Evolutionary conservation across 1,140 invertebrate species (phyloP).

Genomic region (Stratiolaelaps scimitus): DNA sequence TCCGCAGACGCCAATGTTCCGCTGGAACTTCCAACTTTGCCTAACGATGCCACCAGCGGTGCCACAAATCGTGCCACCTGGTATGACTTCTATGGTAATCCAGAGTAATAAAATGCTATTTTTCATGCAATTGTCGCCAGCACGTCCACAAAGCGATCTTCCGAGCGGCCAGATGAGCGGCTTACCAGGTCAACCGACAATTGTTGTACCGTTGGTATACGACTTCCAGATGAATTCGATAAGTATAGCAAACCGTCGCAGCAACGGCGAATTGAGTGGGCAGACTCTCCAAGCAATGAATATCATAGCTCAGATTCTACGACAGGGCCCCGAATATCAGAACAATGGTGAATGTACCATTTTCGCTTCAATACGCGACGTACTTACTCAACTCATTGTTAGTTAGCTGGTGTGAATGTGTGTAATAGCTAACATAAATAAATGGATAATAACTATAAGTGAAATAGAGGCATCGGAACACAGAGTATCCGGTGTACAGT

Average conservation of each 20-base stretch:
- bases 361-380: background rate
- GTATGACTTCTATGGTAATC: conserved; percentile 66
- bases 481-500: too few species aligned
- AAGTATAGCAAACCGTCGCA: background rate
- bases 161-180: background rate
- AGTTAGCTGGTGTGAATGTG: background rate
- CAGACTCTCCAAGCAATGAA: conserved; percentile 15
- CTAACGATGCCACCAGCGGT: conserved; percentile 74
- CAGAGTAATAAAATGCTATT: conserved; percentile 73
- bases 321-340: background rate
- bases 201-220: conserved; percentile 12
- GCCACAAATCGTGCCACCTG: conserved; percentile 64
- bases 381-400: background rate
- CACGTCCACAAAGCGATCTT: background rate
- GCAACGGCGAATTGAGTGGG: background rate
- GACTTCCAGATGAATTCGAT: conserved; percentile 4
- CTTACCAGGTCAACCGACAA: background rate
- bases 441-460: too few species aligned
- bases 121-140: conserved; percentile 50
- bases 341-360: conserved; percentile 12
- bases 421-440: too few species aligned
- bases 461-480: too few species aligned
- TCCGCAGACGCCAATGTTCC: conserved; percentile 49
- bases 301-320: background rate
- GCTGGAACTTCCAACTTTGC: conserved; percentile 79